Evolutionary conservation across 2,797 vertebrate species (phyloP).

Genomic region (Phalanger gymnotis): DNA sequence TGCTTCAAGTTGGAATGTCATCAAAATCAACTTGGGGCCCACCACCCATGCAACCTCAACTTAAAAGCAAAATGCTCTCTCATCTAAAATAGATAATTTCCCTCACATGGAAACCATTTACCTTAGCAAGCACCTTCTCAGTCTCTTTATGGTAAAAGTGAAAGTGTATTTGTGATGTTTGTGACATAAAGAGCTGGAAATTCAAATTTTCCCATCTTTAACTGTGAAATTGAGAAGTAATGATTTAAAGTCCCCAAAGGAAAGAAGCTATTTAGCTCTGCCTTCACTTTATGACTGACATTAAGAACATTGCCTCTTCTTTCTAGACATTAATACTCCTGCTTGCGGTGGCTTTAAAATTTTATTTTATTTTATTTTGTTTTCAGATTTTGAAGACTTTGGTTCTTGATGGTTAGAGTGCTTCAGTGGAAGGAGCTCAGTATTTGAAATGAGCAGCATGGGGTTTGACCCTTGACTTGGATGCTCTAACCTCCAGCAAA

Average conservation of each 20-base stretch:
- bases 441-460: background rate
- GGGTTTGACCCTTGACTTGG: background rate
- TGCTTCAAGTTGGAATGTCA: constrained; percentile 35
- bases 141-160: constrained; percentile 57
- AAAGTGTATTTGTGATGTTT: constrained; percentile 59
- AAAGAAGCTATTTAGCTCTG: constrained; percentile 16
- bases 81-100: background rate
- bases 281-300: constrained; percentile 38
- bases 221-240: constrained; percentile 56
- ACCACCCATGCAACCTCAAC: constrained; percentile 2
- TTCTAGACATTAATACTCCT: background rate
- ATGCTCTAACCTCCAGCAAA: background rate
- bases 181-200: constrained; percentile 51
- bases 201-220: constrained; percentile 55
- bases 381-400: constrained; percentile 21
- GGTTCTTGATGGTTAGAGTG: background rate
- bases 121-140: constrained; percentile 54
- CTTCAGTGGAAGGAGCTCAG: background rate
- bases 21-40: constrained; percentile 16
- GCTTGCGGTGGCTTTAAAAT: background rate
- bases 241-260: constrained; percentile 26
- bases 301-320: constrained; percentile 16
- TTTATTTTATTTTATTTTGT: constrained; percentile 21
- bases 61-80: constrained; percentile 23
- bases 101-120: constrained; percentile 42